Percentiles rank a stretch among this genome's conserved stretches.
Evolutionary conservation across 2,888 invertebrate genomes (phyloP).

Genomic region (Xylota sylvarum): DNA sequence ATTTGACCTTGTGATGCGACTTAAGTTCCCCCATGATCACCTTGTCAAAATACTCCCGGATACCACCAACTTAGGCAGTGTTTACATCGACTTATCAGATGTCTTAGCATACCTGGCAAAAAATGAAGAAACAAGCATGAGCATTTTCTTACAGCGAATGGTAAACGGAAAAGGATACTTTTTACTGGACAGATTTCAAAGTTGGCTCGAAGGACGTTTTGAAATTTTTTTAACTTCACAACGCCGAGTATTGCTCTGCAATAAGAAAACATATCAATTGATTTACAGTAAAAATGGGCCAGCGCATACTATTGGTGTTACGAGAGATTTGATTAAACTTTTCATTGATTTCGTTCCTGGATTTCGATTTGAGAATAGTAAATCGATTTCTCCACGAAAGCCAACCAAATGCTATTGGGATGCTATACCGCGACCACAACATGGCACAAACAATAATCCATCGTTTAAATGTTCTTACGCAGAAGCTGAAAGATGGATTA

Average conservation of each 20-base stretch:
- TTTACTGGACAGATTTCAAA: slow-evolving; percentile 42
- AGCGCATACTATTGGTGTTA: slow-evolving; percentile 32
- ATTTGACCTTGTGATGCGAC: slow-evolving; percentile 45
- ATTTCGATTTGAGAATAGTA: slow-evolving; percentile 14
- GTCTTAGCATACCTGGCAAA: background rate
- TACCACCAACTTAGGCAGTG: slow-evolving; percentile 26
- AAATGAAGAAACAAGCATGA: background rate
- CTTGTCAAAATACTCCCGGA: slow-evolving; percentile 16
- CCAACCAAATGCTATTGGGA: slow-evolving; percentile 1
- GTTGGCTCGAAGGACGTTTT: slow-evolving; percentile 28
- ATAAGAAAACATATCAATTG: background rate
- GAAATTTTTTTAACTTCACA: background rate
- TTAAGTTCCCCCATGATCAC: slow-evolving; percentile 16
- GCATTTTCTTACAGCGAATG: background rate
- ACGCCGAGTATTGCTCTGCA: background rate
- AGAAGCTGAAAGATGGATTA: slow-evolving; percentile 14
- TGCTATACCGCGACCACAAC: slow-evolving; percentile 46
- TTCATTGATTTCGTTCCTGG: slow-evolving; percentile 65
- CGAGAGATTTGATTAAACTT: no score
- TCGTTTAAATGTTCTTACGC: slow-evolving; percentile 47
- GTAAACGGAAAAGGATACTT: slow-evolving; percentile 4
- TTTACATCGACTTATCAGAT: slow-evolving; percentile 27
- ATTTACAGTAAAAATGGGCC: background rate
- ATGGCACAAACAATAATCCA: background rate
- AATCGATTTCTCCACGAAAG: background rate